A percentile compares a stretch with the other conserved stretches of the same genome.
Conservation (phyloP, 1,140 invertebrate species). For the Brachystomella parvula region DNA sequence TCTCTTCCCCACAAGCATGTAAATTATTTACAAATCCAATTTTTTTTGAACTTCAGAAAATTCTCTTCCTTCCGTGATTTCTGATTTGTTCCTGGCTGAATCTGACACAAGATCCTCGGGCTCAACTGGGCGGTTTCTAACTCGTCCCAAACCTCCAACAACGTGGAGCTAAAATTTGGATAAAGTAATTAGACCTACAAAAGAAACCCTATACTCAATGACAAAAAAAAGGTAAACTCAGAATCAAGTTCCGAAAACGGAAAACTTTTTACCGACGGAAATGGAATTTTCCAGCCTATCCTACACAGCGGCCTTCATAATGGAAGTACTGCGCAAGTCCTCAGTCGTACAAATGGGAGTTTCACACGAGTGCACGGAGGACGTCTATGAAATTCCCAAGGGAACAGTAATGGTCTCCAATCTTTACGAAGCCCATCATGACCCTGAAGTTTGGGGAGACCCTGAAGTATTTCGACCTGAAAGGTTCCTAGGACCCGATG, state of each 20-base stretch:
- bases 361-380: background rate
- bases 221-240: background rate
- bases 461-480: conserved; percentile 46
- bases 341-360: background rate
- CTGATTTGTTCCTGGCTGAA: conserved; percentile 21
- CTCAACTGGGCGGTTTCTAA: conserved; percentile 44
- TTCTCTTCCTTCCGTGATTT: background rate
- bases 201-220: background rate
- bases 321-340: background rate
- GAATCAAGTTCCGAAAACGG: background rate
- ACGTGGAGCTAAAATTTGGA: conserved; percentile 42
- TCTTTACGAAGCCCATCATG: conserved; percentile 43
- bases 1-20: background rate
- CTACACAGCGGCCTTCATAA: background rate
- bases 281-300: background rate
- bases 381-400: conserved; percentile 42
- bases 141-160: conserved; percentile 41
- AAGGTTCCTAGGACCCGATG: conserved; percentile 42
- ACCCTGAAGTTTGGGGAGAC: conserved; percentile 44
- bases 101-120: conserved; percentile 45
- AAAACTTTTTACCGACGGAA: background rate
- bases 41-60: background rate
- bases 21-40: background rate
- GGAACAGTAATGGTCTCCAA: conserved; percentile 43
- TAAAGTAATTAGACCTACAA: background rate